Evolutionary conservation across 2,888 invertebrate species (phyloP).

Genomic region (Thera britannica): DNA sequence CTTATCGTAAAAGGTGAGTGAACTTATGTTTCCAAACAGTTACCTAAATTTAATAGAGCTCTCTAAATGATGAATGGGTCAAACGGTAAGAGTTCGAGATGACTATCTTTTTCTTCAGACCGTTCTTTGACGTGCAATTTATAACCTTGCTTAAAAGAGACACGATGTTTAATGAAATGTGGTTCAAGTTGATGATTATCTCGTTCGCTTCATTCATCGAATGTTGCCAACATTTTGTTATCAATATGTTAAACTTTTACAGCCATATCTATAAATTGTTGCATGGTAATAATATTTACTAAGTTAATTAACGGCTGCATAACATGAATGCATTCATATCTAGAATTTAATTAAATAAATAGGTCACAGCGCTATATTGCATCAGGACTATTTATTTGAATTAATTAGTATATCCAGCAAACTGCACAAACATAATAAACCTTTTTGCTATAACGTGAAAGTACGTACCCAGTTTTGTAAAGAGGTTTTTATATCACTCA

Average conservation of each 20-base stretch:
- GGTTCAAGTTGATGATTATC: background rate
- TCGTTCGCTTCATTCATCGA: background rate
- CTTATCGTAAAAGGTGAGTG: constrained; percentile 64
- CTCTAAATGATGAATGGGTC: constrained; percentile 44
- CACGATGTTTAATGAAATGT: background rate
- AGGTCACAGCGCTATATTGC: constrained; percentile 1
- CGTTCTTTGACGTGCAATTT: constrained; percentile 20
- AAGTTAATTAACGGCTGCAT: constrained; percentile 12
- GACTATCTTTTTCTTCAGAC: constrained; percentile 51
- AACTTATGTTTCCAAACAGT: constrained; percentile 7
- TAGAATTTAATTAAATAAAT: constrained; percentile 20
- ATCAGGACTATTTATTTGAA: background rate
- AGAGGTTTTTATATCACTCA: too few species aligned
- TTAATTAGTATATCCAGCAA: background rate
- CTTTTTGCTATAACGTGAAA: background rate
- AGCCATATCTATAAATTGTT: background rate
- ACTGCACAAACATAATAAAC: background rate
- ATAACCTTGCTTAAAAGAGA: constrained; percentile 4
- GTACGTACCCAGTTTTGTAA: background rate
- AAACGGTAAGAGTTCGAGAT: constrained; percentile 41
- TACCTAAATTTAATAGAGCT: constrained; percentile 23
- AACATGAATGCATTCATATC: constrained; percentile 21
- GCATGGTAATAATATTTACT: background rate
- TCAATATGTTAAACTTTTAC: background rate
- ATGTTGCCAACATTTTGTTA: background rate